These are phyloP conservation scores for Rhodeus uyekii DNA, from an alignment of 2,797 vertebrate species.

Conservation along the genomic window DNA sequence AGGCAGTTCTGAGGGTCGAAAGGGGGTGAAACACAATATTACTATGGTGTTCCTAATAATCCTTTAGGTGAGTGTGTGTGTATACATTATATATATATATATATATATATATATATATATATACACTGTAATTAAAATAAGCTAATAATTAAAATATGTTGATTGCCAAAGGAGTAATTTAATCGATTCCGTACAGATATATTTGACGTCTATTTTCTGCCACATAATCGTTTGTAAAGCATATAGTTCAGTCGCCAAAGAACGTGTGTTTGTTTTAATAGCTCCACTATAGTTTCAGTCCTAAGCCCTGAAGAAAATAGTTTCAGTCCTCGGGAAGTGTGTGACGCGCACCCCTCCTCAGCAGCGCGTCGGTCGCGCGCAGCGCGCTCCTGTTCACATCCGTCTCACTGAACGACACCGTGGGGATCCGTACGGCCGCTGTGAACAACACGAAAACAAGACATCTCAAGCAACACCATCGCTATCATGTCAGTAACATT, in stretches of 20 bases:
- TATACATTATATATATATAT: no score
- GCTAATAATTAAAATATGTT: background rate
- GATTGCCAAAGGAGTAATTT: background rate
- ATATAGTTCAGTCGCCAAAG: background rate
- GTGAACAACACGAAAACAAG: constrained; percentile 18
- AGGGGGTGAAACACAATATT: no score
- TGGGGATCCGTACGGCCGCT: constrained; percentile 91
- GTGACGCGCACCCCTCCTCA: constrained; percentile 87
- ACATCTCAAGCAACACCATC: background rate
- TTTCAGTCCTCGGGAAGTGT: no score
- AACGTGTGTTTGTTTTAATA: background rate
- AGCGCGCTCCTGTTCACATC: constrained; percentile 83
- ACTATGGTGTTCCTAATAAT: no score
- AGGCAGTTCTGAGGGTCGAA: no score
- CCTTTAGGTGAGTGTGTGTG: no score
- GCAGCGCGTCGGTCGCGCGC: constrained; percentile 78
- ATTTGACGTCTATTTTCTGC: background rate
- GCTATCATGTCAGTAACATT: background rate
- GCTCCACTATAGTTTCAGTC: no score
- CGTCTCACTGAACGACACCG: constrained; percentile 78
- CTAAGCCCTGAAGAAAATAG: no score
- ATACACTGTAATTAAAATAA: background rate
- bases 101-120: no score
- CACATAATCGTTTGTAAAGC: background rate
- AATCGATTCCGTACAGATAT: background rate